phyloP scores from a whole-genome alignment of 2,113 vertebrate species.

The Sylvilagus bachmani region DNA sequence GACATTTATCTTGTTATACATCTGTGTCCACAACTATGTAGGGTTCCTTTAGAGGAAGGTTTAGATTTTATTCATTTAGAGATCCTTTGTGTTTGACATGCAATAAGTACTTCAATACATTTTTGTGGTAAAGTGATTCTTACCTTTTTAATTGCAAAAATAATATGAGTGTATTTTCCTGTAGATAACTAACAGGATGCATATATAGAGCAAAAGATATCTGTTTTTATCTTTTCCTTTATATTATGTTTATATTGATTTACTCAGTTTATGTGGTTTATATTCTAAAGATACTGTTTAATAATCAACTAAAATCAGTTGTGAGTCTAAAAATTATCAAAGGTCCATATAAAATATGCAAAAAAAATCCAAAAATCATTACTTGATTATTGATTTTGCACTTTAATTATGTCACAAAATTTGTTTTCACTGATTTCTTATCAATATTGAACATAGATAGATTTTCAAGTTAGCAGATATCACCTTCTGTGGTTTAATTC shows the following conservation, averaged over 20 bases:
- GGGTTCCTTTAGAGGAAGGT: not conserved
- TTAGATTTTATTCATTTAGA: not conserved
- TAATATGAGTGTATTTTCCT: not conserved
- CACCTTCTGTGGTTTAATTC: not conserved
- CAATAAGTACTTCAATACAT: not conserved
- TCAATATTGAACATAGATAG: not conserved
- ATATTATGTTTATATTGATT: conserved; percentile 33
- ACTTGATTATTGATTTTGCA: conserved; percentile 1
- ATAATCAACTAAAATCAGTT: conserved; percentile 10
- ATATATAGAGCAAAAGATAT: not conserved
- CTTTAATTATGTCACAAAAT: not conserved
- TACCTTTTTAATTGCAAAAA: conserved; percentile 5
- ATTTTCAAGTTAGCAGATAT: conserved; percentile 39
- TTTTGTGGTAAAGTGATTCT: not conserved
- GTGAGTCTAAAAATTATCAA: not conserved
- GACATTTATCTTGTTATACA: not conserved
- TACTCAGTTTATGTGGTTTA: not conserved
- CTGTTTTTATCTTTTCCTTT: not conserved
- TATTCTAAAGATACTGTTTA: not conserved
- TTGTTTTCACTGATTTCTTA: conserved; percentile 2
- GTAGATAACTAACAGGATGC: not conserved
- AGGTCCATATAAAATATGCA: not conserved
- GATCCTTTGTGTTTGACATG: not conserved
- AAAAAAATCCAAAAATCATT: not conserved
- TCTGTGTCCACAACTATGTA: not conserved